Percentiles rank a stretch among this genome's conserved stretches.
Evolutionary conservation across 2,113 vertebrate genomes (phyloP).

Genomic region (Corythornis vintsioides): DNA sequence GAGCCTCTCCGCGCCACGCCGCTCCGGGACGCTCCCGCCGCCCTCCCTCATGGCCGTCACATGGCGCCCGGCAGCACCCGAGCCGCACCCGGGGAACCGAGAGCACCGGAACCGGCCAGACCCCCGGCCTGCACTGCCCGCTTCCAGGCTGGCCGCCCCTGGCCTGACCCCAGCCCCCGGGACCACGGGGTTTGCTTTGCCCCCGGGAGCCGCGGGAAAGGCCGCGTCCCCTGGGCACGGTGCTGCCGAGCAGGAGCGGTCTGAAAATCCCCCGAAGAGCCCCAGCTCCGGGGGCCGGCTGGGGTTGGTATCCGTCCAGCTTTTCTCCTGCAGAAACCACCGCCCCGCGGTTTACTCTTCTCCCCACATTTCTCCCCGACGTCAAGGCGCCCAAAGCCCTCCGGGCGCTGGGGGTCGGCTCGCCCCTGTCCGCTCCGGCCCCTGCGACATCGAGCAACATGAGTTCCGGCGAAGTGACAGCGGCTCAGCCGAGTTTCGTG

Average conservation of each 20-base stretch:
- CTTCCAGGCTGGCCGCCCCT: neutral
- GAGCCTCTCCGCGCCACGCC: neutral
- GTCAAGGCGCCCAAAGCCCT: too few relatives aligned
- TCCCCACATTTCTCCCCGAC: neutral
- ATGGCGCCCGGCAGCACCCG: slow-evolving; percentile 48
- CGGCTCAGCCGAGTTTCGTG: neutral
- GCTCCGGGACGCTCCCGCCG: neutral
- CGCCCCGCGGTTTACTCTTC: neutral
- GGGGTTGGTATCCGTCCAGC: neutral
- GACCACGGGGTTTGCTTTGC: neutral
- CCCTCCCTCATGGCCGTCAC: slow-evolving; percentile 69
- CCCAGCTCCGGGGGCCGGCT: neutral
- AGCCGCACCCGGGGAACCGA: neutral
- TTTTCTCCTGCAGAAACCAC: neutral
- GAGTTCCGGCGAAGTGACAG: neutral
- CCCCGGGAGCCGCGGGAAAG: neutral
- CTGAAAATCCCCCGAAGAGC: slow-evolving; percentile 12
- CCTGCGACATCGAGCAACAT: neutral
- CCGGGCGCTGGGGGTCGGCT: neutral
- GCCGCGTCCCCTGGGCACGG: neutral
- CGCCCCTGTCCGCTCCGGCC: neutral
- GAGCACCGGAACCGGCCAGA: neutral
- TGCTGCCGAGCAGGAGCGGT: slow-evolving; percentile 14
- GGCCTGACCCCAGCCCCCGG: neutral
- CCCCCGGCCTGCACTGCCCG: neutral